Conservation (phyloP, 2,797 vertebrate species). For the Nasua narica region DNA sequence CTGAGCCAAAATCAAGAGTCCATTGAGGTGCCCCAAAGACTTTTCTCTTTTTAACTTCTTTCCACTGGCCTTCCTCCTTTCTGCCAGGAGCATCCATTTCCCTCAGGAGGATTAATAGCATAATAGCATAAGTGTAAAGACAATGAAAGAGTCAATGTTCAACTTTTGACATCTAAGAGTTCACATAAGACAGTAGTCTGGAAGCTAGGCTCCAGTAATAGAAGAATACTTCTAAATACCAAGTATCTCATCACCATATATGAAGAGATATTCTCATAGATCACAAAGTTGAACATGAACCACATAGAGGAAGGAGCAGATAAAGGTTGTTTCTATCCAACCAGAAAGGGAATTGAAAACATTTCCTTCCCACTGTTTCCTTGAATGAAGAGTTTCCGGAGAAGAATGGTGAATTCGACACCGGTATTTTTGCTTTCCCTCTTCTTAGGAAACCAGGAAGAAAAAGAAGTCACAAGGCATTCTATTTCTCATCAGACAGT, state of each 20-base stretch:
- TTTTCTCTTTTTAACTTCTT: background rate
- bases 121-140: background rate
- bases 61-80: background rate
- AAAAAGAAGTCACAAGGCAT: background rate
- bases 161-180: background rate
- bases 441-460: background rate
- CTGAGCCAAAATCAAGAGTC: background rate
- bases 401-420: background rate
- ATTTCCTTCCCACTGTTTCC: background rate
- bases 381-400: background rate
- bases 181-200: background rate
- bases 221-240: background rate
- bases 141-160: background rate
- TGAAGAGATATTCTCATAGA: background rate
- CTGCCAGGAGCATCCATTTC: background rate
- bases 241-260: background rate
- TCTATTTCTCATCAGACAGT: background rate
- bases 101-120: background rate
- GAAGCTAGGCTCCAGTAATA: background rate
- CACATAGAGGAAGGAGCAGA: background rate
- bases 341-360: background rate
- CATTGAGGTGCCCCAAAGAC: background rate
- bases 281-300: background rate
- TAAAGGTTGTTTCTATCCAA: background rate
- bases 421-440: background rate